Evolutionary conservation across 2,113 vertebrate species (phyloP).

Genomic region (Agelaius phoeniceus): DNA sequence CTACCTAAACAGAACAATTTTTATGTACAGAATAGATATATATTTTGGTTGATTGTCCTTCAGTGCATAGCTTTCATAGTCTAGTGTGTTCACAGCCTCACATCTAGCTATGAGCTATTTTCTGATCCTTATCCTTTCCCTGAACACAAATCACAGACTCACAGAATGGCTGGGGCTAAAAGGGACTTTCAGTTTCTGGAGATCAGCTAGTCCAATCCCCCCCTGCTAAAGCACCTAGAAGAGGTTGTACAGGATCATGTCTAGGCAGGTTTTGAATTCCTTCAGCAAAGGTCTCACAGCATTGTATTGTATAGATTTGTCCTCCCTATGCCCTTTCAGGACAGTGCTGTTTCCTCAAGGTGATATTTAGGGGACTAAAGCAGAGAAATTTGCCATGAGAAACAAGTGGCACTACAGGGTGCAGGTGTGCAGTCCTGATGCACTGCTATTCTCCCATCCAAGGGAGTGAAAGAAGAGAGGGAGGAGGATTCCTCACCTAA

Average conservation of each 20-base stretch:
- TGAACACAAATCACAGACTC: neutral
- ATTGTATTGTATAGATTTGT: neutral
- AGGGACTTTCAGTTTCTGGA: neutral
- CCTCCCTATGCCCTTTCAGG: neutral
- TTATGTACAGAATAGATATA: neutral
- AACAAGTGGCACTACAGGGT: neutral
- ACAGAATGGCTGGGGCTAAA: neutral
- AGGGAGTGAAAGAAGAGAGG: neutral
- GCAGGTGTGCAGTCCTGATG: neutral
- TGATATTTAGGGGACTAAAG: neutral
- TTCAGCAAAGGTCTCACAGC: neutral
- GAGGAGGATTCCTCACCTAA: neutral
- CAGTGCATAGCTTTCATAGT: neutral
- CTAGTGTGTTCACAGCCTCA: neutral
- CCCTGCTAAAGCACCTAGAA: neutral
- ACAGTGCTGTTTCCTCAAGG: neutral
- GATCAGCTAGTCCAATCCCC: neutral
- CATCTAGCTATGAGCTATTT: neutral
- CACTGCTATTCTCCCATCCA: neutral
- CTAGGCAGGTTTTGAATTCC: neutral
- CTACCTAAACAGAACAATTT: neutral
- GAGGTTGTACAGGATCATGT: neutral
- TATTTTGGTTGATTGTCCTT: neutral
- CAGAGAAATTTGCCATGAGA: neutral
- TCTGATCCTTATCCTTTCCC: neutral